A percentile compares a stretch with the other conserved stretches of the same genome.
These are phyloP conservation scores for Sarcophaga caerulescens DNA, from an alignment of 2,888 invertebrate species.

Conservation along the genomic window DNA sequence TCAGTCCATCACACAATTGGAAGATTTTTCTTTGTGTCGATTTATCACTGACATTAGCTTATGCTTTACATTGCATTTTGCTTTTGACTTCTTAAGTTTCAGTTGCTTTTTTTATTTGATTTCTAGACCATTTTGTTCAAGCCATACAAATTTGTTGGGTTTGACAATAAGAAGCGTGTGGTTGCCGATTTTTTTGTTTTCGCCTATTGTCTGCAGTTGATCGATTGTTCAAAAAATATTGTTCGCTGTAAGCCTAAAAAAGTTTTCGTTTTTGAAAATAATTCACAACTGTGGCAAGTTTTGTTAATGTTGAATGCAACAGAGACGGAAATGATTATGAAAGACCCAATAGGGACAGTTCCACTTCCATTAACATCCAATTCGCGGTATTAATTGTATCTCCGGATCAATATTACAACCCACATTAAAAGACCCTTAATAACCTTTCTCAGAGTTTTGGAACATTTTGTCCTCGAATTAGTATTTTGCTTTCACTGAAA, in stretches of 20 bases:
- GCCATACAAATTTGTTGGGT: constrained; percentile 58
- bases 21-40: constrained; percentile 1
- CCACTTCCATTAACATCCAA: no score
- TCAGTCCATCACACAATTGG: constrained; percentile 5
- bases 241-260: constrained; percentile 25
- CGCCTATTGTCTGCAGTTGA: constrained; percentile 25
- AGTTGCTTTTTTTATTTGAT: neutral
- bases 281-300: constrained; percentile 13
- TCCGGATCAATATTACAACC: no score
- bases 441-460: no score
- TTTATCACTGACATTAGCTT: constrained; percentile 1
- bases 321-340: neutral
- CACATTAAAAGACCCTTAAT: no score
- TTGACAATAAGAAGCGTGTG: constrained; percentile 41
- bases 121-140: constrained; percentile 25
- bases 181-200: constrained; percentile 16
- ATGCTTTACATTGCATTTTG: neutral
- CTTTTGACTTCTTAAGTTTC: neutral
- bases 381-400: no score
- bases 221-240: constrained; percentile 10
- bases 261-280: constrained; percentile 3
- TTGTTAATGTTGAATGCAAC: neutral
- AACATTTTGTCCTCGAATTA: no score
- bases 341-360: neutral
- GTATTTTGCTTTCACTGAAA: no score